Conservation (phyloP, 2,888 invertebrate species). For the Orchesella flavescens region DNA sequence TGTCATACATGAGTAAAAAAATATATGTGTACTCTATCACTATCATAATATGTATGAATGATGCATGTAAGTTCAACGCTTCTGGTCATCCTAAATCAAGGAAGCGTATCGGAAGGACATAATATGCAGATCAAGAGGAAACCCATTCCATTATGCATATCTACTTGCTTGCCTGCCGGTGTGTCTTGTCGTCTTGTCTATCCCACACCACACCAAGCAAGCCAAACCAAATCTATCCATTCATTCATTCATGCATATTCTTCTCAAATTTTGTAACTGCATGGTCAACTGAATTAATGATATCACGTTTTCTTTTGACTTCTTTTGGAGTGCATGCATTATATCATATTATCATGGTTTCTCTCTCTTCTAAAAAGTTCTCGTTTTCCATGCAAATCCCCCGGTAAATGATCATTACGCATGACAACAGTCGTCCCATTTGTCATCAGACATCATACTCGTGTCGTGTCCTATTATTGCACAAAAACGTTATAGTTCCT, state of each 20-base stretch:
- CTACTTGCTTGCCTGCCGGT: too few species aligned
- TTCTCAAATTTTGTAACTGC: too few species aligned
- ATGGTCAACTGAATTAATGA: neutral
- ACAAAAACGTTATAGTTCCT: neutral
- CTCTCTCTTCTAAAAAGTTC: neutral
- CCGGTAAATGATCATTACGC: conserved; percentile 22
- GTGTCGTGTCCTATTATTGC: too few species aligned
- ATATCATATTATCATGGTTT: too few species aligned
- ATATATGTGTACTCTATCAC: neutral
- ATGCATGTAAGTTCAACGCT: neutral
- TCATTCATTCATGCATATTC: neutral
- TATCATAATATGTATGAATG: neutral
- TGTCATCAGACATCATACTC: conserved; percentile 26
- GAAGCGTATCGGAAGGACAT: conserved; percentile 47
- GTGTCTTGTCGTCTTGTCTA: too few species aligned
- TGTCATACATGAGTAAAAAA: neutral
- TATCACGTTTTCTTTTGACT: conserved; percentile 19
- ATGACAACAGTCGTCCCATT: conserved; percentile 7
- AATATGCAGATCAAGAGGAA: neutral
- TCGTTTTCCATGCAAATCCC: conserved; percentile 14
- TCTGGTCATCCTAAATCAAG: conserved; percentile 50
- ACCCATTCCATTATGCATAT: too few species aligned
- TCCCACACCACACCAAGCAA: neutral
- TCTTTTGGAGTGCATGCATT: neutral
- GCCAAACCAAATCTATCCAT: neutral